These are phyloP conservation scores for Siniperca scherzeri DNA, from an alignment of 2,797 vertebrate species.

Conservation along the genomic window DNA sequence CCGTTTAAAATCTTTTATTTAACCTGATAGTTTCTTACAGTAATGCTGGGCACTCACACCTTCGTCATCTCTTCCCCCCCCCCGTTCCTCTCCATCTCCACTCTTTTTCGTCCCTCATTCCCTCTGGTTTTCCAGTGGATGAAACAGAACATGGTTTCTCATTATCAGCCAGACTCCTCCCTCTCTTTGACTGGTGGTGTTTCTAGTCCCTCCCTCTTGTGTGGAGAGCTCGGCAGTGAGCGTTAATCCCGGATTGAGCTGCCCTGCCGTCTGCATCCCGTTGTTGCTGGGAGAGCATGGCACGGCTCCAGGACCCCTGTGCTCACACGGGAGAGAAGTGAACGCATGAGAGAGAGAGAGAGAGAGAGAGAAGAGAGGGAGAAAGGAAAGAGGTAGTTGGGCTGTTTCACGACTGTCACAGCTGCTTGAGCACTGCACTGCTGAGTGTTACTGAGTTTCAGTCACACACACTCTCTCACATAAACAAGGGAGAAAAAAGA, in stretches of 20 bases:
- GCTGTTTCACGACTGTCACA: constrained; percentile 67
- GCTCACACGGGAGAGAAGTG: constrained; percentile 72
- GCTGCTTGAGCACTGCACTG: constrained; percentile 59
- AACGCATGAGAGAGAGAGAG: constrained; percentile 50
- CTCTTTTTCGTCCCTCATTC: constrained; percentile 44
- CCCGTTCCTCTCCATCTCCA: constrained; percentile 28
- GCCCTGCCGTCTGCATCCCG: constrained; percentile 80
- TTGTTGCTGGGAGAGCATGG: constrained; percentile 82
- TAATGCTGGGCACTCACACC: constrained; percentile 6
- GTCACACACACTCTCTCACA: constrained; percentile 55
- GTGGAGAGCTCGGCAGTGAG: constrained; percentile 65
- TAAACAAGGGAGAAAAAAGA: constrained; percentile 49
- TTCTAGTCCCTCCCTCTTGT: constrained; percentile 70
- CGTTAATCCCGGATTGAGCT: constrained; percentile 81
- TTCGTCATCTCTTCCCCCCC: constrained; percentile 17
- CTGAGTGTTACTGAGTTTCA: constrained; percentile 68
- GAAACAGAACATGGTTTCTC: constrained; percentile 70
- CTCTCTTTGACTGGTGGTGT: constrained; percentile 69
- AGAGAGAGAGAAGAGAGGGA: constrained; percentile 22
- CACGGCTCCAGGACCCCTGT: constrained; percentile 80
- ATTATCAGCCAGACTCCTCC: constrained; percentile 79
- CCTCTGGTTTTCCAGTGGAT: constrained; percentile 52
- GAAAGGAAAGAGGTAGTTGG: constrained; percentile 56
- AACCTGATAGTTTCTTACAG: background rate
- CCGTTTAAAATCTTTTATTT: constrained; percentile 9